These are phyloP conservation scores for Drosophila antonietae DNA, from an alignment of 2,888 invertebrate species.

Conservation along the genomic window DNA sequence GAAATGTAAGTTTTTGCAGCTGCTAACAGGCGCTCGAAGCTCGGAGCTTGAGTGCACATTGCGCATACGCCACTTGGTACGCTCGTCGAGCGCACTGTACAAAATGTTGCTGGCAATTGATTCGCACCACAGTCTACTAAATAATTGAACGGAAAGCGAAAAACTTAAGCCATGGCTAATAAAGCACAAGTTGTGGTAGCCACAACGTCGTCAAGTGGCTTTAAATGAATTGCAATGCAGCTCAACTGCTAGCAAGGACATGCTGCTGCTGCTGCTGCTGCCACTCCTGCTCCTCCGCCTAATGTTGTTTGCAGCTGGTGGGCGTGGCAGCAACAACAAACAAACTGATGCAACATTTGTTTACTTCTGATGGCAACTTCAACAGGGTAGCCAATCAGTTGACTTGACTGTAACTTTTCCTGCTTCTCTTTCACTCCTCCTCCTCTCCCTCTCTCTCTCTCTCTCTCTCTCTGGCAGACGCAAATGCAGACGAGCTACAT, in stretches of 20 bases:
- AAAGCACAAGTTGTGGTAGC: slow-evolving; percentile 36
- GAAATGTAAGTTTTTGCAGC: slow-evolving; percentile 23
- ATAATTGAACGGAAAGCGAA: slow-evolving; percentile 24
- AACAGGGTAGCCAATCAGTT: slow-evolving; percentile 66
- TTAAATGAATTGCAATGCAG: slow-evolving; percentile 57
- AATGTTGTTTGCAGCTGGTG: slow-evolving; percentile 38
- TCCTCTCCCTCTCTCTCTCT: neutral
- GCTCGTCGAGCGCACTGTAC: neutral
- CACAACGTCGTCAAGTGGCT: slow-evolving; percentile 47
- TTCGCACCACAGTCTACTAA: slow-evolving; percentile 15
- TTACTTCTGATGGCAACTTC: slow-evolving; percentile 63
- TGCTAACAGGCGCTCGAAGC: slow-evolving; percentile 10
- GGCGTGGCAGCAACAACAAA: slow-evolving; percentile 15
- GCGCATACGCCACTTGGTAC: slow-evolving; percentile 28
- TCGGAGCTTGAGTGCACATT: slow-evolving; percentile 9
- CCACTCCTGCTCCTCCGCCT: slow-evolving; percentile 23
- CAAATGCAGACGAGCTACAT: slow-evolving; percentile 62
- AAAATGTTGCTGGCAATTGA: slow-evolving; percentile 20
- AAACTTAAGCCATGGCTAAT: slow-evolving; percentile 26
- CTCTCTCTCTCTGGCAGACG: slow-evolving; percentile 22
- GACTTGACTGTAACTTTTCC: slow-evolving; percentile 36
- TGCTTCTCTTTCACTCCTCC: neutral
- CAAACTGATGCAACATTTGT: slow-evolving; percentile 61
- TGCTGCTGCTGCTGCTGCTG: slow-evolving; percentile 29
- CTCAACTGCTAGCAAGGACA: slow-evolving; percentile 32